Evolutionary conservation across 2,113 vertebrate species (phyloP), one percentile per base, ranked within the genome.

Genomic region (Boleophthalmus pectinirostris): DNA sequence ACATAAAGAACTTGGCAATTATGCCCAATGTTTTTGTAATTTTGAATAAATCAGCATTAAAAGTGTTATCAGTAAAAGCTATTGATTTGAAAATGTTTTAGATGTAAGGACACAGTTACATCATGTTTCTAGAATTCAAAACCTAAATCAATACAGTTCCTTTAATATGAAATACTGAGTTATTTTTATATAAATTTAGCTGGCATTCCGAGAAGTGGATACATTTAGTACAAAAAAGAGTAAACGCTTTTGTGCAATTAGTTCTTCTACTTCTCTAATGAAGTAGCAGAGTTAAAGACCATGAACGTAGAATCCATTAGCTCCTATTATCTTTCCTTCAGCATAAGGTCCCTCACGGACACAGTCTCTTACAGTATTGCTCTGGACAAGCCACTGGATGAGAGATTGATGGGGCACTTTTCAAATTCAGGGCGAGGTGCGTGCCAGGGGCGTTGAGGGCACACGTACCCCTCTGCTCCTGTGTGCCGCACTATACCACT

Each of bases 401-500:
- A 23, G 67, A 84, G 87, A 85, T 78, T 83, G 82, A 87, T 89
- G 75, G 65, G 21, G 45, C 81, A 68, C 71, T 81, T 70, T 86
- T 64, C 81, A 79, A 78, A 89, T 84, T 87, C 85, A 54, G 75
- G 67, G 56, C 56, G 69, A 83, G 65, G 54, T 81, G 63, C 80
- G 54, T 81, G 63, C 80, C 79, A 58, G 82, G 80, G 81, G 75
- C 81, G 66, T 87, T 84, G 56, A 70, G 75, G 75, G 61, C 78
- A 43, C 38, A 65, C 69, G 4, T 56, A 56, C 74, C 75, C 56
- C 72, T 64, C 71, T 80, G 68, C 80, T 68, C 74, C 70, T 72
- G 82, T 60, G 64, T 75, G 72, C 69, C 71, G 73, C 80, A 73
- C 58, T 69, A 72, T 69, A 68, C 74, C 66, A 54, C 82, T 75